Evolutionary conservation across 2,888 invertebrate genomes (phyloP), one percentile per base, ranked within the genome.

Genomic region (Tetheella fluctuosa): DNA sequence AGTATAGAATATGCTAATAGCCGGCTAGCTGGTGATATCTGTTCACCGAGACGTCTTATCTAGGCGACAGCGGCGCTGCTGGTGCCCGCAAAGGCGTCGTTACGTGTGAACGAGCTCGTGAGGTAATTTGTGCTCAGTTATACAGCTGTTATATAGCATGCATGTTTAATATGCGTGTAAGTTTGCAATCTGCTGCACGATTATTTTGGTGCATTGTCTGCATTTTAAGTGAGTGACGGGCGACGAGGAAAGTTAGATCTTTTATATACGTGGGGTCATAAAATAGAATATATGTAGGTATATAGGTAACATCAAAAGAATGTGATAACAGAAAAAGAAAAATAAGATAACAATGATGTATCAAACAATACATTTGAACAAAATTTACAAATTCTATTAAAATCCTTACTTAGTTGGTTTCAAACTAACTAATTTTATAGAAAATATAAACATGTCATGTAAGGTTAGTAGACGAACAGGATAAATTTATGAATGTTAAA

Each of bases 1-100:
- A 60, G 59, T 58, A 58, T 59, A 73, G 71, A 80, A 80, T 81
- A 84, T 74, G 77, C 76, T 79, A 80, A 82, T 81, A 73, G 70
- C 76, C 64, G 68, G 70, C 65, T 73, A 63, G 79, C 60, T 64
- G 73, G 69, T 60, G 77, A 77, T 81, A 84, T 81, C 73, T 70
- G 57, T 64, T 62, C 68, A 69, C 68, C 68, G 75, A 73, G 74
- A 64, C 68, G 62, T 62, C 74, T 79, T 86, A 85, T 86, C 83
- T 79, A 71, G 68, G 62, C 70, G 63, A 60, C 66, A 70, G 61
- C 63, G 71, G 57, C 72, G 70, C 61, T 68, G 64, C 59, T 67
- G 59, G 61, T 61, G 67, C 63, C 64, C 63, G 71, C 76, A 75
- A 76, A 70, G 76, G 71, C 77, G 72, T 79, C 80, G 75, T 80